Evolutionary conservation across 30 jellyfish, hydroid and myxozoan species (phyloP), one percentile per base, ranked within the genome.

Genomic region (Sanderia malayensis): DNA sequence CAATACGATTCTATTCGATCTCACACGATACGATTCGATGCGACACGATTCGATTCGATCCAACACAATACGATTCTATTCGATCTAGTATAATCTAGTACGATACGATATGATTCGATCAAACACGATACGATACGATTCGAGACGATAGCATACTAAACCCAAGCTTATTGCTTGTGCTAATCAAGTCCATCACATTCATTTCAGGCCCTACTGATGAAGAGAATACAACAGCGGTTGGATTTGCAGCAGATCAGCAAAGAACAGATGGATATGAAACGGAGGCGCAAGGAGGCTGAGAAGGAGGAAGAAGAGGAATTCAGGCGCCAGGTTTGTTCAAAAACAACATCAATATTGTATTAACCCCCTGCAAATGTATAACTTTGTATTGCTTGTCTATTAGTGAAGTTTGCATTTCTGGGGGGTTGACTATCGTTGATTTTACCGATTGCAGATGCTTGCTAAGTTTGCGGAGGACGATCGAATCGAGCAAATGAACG

Each of bases 381-480:
- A n/a, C n/a, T n/a, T n/a, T n/a, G n/a, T n/a, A n/a, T n/a, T n/a
- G n/a, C n/a, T n/a, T n/a, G n/a, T n/a, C n/a, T n/a, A n/a, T n/a
- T n/a, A n/a, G n/a, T n/a, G n/a, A n/a, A n/a, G n/a, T n/a, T n/a
- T n/a, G n/a, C n/a, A n/a, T n/a, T n/a, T n/a, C n/a, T n/a, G n/a
- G n/a, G n/a, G n/a, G n/a, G n/a, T n/a, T n/a, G n/a, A n/a, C n/a
- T n/a, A n/a, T n/a, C n/a, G n/a, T n/a, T n/a, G n/a, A n/a, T n/a
- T n/a, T n/a, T n/a, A n/a, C n/a, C n/a, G n/a, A n/a, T n/a, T n/a
- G n/a, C n/a, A n/a, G n/a, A n/a, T n/a, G n/a, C n/a, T n/a, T n/a
- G n/a, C n/a, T n/a, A n/a, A n/a, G n/a, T 89, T 89, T 41, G 95
- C 97, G 20, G 97, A 89, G 74, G 97, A 89, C 49, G 97, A 89